These are phyloP conservation scores for Rostratula benghalensis DNA, from an alignment of 2,113 vertebrate genomes.

Conservation along the genomic window DNA sequence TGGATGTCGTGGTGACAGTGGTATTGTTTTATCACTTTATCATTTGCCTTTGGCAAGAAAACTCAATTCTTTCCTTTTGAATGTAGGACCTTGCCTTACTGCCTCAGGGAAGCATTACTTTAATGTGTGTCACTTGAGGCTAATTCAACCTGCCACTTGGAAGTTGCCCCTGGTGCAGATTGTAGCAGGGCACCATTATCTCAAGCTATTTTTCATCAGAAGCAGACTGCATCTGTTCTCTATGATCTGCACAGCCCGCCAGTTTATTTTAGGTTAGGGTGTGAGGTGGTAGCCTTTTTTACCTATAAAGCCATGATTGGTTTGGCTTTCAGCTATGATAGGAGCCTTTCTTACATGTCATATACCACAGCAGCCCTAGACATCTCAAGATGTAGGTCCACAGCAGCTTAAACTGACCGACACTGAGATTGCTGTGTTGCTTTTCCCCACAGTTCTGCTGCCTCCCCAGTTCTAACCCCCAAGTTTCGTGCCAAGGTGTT, in stretches of 20 bases:
- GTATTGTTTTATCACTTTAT: neutral
- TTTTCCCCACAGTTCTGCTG: neutral
- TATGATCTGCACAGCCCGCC: neutral
- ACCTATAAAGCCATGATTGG: neutral
- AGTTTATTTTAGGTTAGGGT: neutral
- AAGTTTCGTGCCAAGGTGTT: neutral
- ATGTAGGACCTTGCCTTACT: slow-evolving; percentile 14
- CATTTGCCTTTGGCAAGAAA: slow-evolving; percentile 35
- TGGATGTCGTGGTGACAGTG: neutral
- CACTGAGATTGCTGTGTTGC: neutral
- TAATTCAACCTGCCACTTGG: slow-evolving; percentile 49
- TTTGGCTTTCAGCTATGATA: neutral
- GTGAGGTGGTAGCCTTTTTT: neutral
- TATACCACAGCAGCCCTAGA: neutral
- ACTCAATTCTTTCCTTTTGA: slow-evolving; percentile 18
- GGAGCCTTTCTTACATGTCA: neutral
- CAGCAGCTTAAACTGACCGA: neutral
- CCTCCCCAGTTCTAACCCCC: neutral
- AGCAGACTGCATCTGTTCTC: neutral
- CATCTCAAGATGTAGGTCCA: neutral
- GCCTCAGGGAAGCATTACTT: slow-evolving; percentile 29
- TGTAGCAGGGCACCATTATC: neutral
- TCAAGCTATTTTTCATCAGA: slow-evolving; percentile 19
- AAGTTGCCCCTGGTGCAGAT: slow-evolving; percentile 51
- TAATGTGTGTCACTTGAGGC: slow-evolving; percentile 35